Evolutionary conservation across 2,888 invertebrate genomes (phyloP).

Genomic region (Mythimna vitellina): DNA sequence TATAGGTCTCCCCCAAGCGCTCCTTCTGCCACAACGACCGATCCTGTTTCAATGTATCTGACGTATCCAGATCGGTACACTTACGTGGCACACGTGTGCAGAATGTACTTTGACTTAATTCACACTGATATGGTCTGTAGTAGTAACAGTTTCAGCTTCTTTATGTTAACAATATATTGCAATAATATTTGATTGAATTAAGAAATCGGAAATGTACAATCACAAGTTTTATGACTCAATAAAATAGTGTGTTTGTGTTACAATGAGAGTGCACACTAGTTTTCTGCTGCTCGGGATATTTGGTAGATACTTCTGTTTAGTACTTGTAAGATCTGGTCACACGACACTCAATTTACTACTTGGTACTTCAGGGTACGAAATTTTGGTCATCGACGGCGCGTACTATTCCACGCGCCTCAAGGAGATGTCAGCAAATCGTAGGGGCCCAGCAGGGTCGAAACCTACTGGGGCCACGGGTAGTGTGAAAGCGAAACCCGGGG

Average conservation of each 20-base stretch:
- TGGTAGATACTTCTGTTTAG: slow-evolving; percentile 9
- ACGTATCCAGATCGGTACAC: too few relatives aligned
- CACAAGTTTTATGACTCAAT: slow-evolving; percentile 6
- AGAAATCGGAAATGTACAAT: slow-evolving; percentile 6
- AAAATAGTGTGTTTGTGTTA: slow-evolving; percentile 22
- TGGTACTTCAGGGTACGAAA: not conserved
- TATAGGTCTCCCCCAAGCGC: fast-evolving
- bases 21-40: fast-evolving
- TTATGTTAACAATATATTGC: not conserved
- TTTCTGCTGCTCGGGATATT: slow-evolving; percentile 34
- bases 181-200: not conserved
- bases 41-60: fast-evolving
- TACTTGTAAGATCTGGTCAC: too few relatives aligned
- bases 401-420: too few relatives aligned
- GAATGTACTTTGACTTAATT: too few relatives aligned
- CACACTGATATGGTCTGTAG: too few relatives aligned
- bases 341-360: slow-evolving; percentile 1
- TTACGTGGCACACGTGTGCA: too few relatives aligned
- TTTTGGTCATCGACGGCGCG: too few relatives aligned
- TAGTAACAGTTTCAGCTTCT: too few relatives aligned
- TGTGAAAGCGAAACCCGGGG: too few relatives aligned
- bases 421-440: too few relatives aligned
- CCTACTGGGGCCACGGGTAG: too few relatives aligned
- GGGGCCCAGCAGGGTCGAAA: too few relatives aligned
- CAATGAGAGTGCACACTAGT: slow-evolving; percentile 37